Evolutionary conservation across 2,888 invertebrate species (phyloP).

Genomic region (Dasysyrphus tricinctus): DNA sequence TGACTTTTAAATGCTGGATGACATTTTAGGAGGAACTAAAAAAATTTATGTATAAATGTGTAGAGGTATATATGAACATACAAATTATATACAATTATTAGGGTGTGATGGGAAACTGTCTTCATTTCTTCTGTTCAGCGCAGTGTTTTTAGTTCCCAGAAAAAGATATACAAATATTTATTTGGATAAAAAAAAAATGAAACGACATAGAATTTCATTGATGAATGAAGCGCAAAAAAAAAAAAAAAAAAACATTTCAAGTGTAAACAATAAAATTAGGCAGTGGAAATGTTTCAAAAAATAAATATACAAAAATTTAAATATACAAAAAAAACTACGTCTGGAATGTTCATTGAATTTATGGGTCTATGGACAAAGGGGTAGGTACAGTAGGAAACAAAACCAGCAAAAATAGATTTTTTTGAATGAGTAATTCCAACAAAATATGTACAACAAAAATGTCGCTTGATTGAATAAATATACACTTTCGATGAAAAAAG

Average conservation of each 20-base stretch:
- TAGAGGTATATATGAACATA: too few relatives aligned
- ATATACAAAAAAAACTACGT: not conserved
- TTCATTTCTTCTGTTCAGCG: not conserved
- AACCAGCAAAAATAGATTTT: not conserved
- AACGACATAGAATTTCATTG: constrained; percentile 6
- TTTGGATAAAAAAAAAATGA: not conserved
- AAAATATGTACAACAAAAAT: not conserved
- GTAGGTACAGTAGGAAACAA: constrained; percentile 17
- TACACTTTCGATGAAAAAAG: not conserved
- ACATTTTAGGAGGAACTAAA: constrained; percentile 4
- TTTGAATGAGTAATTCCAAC: not conserved
- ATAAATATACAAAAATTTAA: constrained; percentile 21
- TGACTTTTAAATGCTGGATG: constrained; percentile 41
- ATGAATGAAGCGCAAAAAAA: constrained; percentile 16
- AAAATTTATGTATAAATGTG: not conserved
- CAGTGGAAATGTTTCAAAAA: constrained; percentile 19
- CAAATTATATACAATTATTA: too few relatives aligned
- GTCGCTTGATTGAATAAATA: not conserved
- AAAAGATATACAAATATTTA: constrained; percentile 5
- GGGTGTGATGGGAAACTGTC: not conserved
- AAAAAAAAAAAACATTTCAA: constrained; percentile 23
- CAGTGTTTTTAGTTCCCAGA: not conserved
- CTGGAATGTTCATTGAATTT: constrained; percentile 1
- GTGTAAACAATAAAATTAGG: constrained; percentile 41
- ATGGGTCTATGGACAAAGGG: not conserved